Conservation (phyloP, 2,888 invertebrate species). For the Sminthurinus aureus region DNA sequence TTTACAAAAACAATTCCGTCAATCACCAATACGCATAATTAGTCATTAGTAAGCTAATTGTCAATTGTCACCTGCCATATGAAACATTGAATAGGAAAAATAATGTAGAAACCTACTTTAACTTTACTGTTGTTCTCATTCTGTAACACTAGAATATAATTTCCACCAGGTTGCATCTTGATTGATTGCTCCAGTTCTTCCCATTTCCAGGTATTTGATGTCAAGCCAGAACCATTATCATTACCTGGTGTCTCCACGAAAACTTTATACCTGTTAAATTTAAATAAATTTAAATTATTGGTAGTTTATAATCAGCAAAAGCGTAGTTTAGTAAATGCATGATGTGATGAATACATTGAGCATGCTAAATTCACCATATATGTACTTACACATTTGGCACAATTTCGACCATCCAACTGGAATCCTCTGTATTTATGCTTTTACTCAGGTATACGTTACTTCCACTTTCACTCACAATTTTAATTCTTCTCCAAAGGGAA, state of each 20-base stretch:
- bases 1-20: not conserved
- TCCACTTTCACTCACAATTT: not conserved
- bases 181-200: not conserved
- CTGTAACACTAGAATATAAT: constrained; percentile 43
- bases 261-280: not conserved
- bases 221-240: not conserved
- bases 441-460: not conserved
- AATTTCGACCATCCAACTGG: not conserved
- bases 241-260: not conserved
- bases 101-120: not conserved
- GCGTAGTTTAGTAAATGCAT: too few species aligned
- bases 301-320: too few species aligned
- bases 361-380: too few species aligned
- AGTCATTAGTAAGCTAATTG: too few species aligned
- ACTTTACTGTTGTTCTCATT: not conserved
- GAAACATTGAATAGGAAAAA: too few species aligned
- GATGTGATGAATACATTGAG: too few species aligned
- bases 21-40: not conserved
- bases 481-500: not conserved
- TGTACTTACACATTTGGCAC: not conserved
- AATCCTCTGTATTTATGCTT: not conserved
- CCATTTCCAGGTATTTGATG: not conserved
- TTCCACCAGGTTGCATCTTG: constrained; percentile 45
- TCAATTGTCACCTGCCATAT: too few species aligned
- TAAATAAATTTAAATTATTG: too few species aligned